phyloP scores from a whole-genome alignment of 2,113 vertebrate genomes.

The Thalassarche chlororhynchos region DNA sequence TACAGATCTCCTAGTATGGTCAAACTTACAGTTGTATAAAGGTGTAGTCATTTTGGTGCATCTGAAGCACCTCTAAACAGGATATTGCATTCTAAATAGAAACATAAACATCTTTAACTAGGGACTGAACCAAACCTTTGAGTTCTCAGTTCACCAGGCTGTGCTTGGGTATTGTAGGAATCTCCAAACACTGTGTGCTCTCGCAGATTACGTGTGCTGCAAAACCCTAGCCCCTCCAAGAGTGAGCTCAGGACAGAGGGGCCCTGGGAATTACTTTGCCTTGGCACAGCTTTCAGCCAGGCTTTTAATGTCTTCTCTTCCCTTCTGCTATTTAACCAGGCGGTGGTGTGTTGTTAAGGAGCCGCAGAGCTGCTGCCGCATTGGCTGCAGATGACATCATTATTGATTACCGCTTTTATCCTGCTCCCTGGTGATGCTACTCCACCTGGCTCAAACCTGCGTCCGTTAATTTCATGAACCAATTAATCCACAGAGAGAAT shows the following conservation, averaged over 20 bases:
- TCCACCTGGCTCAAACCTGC: conserved; percentile 7
- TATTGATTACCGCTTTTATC: background rate
- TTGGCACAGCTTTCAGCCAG: background rate
- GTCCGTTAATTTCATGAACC: background rate
- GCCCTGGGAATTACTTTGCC: background rate
- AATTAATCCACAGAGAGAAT: background rate
- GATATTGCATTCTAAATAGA: background rate
- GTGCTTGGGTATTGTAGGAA: background rate
- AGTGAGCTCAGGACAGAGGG: background rate
- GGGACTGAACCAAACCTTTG: background rate
- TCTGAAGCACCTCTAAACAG: background rate
- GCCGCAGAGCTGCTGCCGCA: background rate
- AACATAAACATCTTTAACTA: background rate
- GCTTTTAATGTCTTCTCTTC: background rate
- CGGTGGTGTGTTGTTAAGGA: background rate
- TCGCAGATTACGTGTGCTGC: background rate
- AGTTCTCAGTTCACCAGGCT: background rate
- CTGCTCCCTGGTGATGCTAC: background rate
- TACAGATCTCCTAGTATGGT: background rate
- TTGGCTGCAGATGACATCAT: conserved; percentile 58
- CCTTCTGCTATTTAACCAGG: background rate
- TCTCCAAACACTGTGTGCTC: background rate
- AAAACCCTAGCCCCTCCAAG: background rate
- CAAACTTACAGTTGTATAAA: background rate
- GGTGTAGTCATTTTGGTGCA: rapidly evolving